These are phyloP conservation scores for Nomada ruficornis DNA, from an alignment of 2,888 invertebrate species.

Conservation along the genomic window DNA sequence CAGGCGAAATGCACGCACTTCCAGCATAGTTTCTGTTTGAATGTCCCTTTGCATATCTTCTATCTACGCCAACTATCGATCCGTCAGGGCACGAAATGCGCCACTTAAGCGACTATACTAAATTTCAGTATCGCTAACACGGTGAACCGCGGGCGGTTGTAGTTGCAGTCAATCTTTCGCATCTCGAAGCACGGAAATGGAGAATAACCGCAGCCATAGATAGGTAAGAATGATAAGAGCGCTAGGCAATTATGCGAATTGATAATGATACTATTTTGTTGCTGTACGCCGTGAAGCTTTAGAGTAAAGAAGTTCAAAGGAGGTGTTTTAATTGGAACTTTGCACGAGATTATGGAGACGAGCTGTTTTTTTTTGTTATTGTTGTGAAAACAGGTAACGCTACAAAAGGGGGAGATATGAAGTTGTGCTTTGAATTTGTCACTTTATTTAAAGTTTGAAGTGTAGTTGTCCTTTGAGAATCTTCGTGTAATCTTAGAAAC, in stretches of 20 bases:
- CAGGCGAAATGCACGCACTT: conserved; percentile 2
- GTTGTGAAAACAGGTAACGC: too few species aligned
- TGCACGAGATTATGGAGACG: neutral
- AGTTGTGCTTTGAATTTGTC: too few species aligned
- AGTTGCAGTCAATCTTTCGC: neutral
- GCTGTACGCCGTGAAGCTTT: too few species aligned
- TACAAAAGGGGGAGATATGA: too few species aligned
- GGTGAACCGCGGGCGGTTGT: neutral
- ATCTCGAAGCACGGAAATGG: neutral
- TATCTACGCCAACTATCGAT: conserved; percentile 63
- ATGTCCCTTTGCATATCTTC: conserved; percentile 48
- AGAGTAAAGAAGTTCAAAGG: neutral
- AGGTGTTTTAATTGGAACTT: neutral
- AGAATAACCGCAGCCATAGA: neutral
- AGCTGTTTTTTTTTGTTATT: too few species aligned
- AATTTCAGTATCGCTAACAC: conserved; percentile 40
- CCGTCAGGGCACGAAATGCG: conserved; percentile 57
- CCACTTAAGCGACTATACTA: conserved; percentile 46
- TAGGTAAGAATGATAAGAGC: neutral
- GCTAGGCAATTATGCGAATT: neutral
- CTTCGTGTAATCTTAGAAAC: too few species aligned
- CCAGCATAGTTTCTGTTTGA: conserved; percentile 29
- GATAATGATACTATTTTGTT: too few species aligned
- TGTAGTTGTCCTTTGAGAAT: too few species aligned
- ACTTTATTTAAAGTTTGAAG: too few species aligned